Conservation (phyloP, 1,140 invertebrate genomes). For the Lethrus apterus region DNA sequence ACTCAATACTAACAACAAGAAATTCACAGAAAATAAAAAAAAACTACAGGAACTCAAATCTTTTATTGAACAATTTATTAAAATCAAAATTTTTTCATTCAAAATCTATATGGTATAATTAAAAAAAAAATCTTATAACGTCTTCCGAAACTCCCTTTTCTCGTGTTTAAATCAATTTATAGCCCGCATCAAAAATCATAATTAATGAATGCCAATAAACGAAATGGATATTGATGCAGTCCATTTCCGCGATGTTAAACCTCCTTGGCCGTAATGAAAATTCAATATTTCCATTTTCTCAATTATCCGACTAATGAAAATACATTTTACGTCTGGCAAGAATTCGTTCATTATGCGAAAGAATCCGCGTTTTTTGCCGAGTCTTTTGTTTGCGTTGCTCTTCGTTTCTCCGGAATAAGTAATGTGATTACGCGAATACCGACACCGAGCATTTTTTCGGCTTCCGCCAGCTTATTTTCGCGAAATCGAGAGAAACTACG, state of each 20-base stretch:
- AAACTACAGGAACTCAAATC: no score
- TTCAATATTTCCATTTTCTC: slow-evolving; percentile 16
- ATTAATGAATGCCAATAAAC: slow-evolving; percentile 9
- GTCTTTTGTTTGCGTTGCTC: background rate
- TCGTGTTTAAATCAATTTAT: background rate
- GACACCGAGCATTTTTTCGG: no score
- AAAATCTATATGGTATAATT: no score
- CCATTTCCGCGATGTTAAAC: slow-evolving; percentile 3
- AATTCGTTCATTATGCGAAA: background rate
- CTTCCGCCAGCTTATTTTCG: no score
- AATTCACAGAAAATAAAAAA: no score
- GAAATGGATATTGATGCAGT: slow-evolving; percentile 4
- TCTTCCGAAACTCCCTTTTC: background rate
- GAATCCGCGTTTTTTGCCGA: background rate
- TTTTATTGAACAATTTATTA: no score
- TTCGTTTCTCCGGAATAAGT: no score
- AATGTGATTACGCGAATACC: no score
- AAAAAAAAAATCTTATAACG: slow-evolving; percentile 4
- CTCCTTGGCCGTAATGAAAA: slow-evolving; percentile 10
- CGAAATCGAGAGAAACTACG: no score
- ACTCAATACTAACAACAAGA: no score
- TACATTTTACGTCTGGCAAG: slow-evolving; percentile 7
- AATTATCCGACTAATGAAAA: slow-evolving; percentile 15
- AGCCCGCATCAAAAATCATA: background rate
- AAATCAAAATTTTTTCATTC: no score